Evolutionary conservation across 1,140 invertebrate genomes (phyloP), one percentile per base, ranked within the genome.

Genomic region (Diachasma alloeum): DNA sequence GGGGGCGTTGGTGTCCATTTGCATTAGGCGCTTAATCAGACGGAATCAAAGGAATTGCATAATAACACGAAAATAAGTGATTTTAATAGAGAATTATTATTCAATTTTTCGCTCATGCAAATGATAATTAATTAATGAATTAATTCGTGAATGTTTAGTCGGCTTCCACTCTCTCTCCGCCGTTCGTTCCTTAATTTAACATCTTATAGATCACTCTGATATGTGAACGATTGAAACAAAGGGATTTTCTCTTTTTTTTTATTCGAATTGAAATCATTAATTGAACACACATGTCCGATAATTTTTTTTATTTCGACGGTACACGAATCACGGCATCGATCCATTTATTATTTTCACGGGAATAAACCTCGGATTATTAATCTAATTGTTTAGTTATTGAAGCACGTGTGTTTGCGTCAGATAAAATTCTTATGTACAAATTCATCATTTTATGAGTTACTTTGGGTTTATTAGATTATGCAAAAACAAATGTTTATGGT

Each of bases 121-220:
- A 63, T 63, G 19, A 63, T 26, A 63, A 26, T 63, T 4, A 79
- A 77, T 68, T 53, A 68, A 67, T 77, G 75, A 44, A 75, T 63
- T 44, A 68, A 36, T 73, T 17, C 6, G 17, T 5, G 13, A 66
- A 66, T 74, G 46, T 56, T 71, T 66, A 42, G 19, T n/a, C 26
- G 19, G 37, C 24, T 71, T 69, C 31, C 24, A 15, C 53, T 22
- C 19, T 67, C 70, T 15, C 42, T 44, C 42, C 69, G 22, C 39
- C 17, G 69, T 77, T 72, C n/a, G 13, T 71, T 44, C 37, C 11
- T 66, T 37, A 83, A 78, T 84, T 83, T 82, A 83, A 83, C 74
- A 85, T 83, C 83, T 81, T 70, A 70, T 75, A 81, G 82, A 87
- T 87, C 82, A 78, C 74, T 82, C 80, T 87, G 85, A 88, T 88